phyloP scores from a whole-genome alignment of 2,797 vertebrate species.

The Dromococcyx pavoninus region DNA sequence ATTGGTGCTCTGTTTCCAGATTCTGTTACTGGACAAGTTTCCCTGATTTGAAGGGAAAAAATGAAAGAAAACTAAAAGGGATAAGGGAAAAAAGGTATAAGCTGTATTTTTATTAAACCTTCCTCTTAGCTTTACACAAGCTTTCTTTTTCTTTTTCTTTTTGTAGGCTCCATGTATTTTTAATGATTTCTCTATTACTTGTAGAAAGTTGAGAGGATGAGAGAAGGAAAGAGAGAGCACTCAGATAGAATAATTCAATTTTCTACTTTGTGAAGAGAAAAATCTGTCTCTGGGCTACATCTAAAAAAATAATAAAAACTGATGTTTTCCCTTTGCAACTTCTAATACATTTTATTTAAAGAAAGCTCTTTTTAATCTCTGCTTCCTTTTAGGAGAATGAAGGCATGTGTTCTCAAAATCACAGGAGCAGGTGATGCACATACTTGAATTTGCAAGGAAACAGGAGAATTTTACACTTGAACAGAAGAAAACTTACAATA shows the following conservation, averaged over 20 bases:
- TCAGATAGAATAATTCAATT: conserved; percentile 58
- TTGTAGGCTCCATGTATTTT: conserved; percentile 34
- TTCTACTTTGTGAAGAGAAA: conserved; percentile 49
- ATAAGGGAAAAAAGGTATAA: background rate
- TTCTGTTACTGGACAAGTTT: background rate
- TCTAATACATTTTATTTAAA: conserved; percentile 30
- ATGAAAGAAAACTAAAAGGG: too few relatives aligned
- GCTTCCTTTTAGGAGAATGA: background rate
- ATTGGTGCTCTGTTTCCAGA: conserved; percentile 23
- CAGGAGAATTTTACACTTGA: background rate
- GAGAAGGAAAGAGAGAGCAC: background rate
- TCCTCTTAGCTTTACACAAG: background rate
- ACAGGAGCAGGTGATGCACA: background rate
- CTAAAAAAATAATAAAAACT: conserved; percentile 39
- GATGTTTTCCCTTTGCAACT: conserved; percentile 2
- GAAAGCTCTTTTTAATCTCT: background rate
- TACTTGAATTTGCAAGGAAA: conserved; percentile 7
- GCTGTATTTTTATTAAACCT: conserved; percentile 42
- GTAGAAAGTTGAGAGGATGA: conserved; percentile 26
- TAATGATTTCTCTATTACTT: conserved; percentile 33
- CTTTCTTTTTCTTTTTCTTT: background rate
- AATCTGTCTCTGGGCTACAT: conserved; percentile 38
- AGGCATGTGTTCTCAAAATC: background rate
- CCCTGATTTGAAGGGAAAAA: background rate
- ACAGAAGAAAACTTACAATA: background rate